Conservation (phyloP, 2,888 invertebrate species). For the Cerastoderma edule region DNA sequence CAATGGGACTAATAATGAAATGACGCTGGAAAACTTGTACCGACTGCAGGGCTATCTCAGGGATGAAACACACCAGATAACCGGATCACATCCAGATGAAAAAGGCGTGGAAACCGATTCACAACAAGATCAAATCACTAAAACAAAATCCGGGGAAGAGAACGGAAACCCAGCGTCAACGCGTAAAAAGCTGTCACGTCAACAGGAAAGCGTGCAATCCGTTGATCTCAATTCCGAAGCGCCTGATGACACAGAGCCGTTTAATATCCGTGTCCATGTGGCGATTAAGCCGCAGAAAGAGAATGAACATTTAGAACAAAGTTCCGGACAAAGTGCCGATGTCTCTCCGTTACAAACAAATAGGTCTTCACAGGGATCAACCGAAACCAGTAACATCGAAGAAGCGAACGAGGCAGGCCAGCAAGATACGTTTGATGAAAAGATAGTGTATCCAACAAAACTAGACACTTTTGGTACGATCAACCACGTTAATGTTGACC, state of each 20-base stretch:
- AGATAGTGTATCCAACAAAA: slow-evolving; percentile 31
- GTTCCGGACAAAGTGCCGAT: background rate
- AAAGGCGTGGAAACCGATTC: background rate
- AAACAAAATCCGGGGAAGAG: background rate
- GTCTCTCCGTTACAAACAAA: background rate
- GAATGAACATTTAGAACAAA: slow-evolving; percentile 1
- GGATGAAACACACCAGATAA: slow-evolving; percentile 16
- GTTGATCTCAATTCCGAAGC: slow-evolving; percentile 17
- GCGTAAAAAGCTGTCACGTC: background rate
- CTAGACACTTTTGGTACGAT: background rate
- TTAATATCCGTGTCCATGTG: slow-evolving; percentile 57
- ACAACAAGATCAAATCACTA: background rate
- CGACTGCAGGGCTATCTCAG: slow-evolving; percentile 24
- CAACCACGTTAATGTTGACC: background rate
- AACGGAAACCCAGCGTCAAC: slow-evolving; percentile 2
- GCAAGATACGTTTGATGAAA: slow-evolving; percentile 20
- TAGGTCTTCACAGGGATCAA: background rate
- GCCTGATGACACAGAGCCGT: slow-evolving; percentile 46
- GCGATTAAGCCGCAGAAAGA: slow-evolving; percentile 49
- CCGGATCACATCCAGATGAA: background rate
- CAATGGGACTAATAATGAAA: slow-evolving; percentile 47
- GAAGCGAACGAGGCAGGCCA: background rate
- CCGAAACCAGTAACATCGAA: background rate
- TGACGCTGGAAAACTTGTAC: slow-evolving; percentile 27
- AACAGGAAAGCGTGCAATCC: background rate